These are phyloP conservation scores for Cetoscarus ocellatus DNA, from an alignment of 2,797 vertebrate genomes.

Conservation along the genomic window DNA sequence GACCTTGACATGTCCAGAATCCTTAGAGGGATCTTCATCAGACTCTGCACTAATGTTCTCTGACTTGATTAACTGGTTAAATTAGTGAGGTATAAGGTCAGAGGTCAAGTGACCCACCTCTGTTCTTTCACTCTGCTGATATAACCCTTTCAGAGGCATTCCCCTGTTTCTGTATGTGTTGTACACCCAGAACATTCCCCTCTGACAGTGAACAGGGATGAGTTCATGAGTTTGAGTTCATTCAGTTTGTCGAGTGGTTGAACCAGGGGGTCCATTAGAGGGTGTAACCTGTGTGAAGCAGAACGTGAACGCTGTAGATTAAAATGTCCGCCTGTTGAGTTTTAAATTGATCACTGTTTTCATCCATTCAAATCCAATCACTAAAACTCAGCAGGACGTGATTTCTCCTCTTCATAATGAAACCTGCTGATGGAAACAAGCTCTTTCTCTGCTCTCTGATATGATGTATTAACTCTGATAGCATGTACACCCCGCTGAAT, in stretches of 20 bases:
- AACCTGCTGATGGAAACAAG: conserved; percentile 33
- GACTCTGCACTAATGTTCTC: too few relatives aligned
- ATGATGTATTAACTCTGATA: conserved; percentile 19
- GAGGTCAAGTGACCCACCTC: too few relatives aligned
- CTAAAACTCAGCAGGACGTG: conserved; percentile 52
- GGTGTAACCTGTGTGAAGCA: conserved; percentile 46
- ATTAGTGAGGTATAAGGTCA: too few relatives aligned
- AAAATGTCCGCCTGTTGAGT: conserved; percentile 61
- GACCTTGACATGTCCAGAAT: too few relatives aligned
- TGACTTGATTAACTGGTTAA: too few relatives aligned
- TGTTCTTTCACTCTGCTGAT: too few relatives aligned
- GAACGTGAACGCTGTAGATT: conserved; percentile 48
- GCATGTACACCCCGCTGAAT: neutral
- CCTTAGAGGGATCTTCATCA: too few relatives aligned
- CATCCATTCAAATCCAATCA: conserved; percentile 59
- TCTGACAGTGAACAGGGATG: too few relatives aligned
- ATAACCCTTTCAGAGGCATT: too few relatives aligned
- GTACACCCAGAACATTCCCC: too few relatives aligned
- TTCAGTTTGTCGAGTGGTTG: conserved; percentile 28
- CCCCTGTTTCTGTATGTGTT: too few relatives aligned
- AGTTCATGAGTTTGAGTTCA: conserved; percentile 16
- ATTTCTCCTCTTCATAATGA: conserved; percentile 50
- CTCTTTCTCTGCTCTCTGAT: conserved; percentile 12
- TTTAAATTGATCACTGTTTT: conserved; percentile 54
- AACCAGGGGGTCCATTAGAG: conserved; percentile 37